Percentiles rank a stretch among this genome's conserved stretches.
Conservation (phyloP, 2,113 vertebrate species). For the Egretta garzetta region DNA sequence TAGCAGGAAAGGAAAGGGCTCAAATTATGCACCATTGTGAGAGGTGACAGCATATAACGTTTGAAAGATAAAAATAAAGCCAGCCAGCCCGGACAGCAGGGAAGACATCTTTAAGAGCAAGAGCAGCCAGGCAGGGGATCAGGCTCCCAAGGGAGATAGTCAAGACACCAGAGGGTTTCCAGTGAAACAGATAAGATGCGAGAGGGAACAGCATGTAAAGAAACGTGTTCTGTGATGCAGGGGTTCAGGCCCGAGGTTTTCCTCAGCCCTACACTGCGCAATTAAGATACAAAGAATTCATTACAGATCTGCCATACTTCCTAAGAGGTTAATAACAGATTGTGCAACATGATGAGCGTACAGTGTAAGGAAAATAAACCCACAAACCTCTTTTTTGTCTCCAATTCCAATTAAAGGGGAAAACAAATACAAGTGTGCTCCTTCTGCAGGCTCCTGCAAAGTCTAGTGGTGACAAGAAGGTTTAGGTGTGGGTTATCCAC, state of each 20-base stretch:
- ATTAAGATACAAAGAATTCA: background rate
- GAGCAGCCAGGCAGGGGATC: background rate
- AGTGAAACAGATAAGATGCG: background rate
- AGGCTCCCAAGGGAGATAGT: background rate
- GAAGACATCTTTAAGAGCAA: background rate
- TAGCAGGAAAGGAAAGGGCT: background rate
- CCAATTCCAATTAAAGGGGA: background rate
- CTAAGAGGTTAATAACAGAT: background rate
- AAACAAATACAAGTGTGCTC: background rate
- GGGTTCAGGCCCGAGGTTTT: background rate
- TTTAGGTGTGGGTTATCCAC: background rate
- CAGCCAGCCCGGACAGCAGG: background rate
- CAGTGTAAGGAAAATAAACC: background rate
- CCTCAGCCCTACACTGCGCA: background rate
- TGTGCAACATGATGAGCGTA: background rate
- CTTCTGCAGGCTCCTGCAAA: background rate
- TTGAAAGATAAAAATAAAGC: background rate
- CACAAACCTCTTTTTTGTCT: background rate
- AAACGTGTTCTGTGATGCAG: background rate
- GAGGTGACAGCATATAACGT: background rate
- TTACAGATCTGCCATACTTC: background rate
- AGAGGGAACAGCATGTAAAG: background rate
- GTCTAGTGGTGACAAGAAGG: background rate
- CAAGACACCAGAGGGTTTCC: background rate
- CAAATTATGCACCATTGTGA: background rate